Percentiles rank a stretch among this genome's conserved stretches.
Evolutionary conservation across 2,113 vertebrate genomes (phyloP).

Genomic region (Labrus mixtus): DNA sequence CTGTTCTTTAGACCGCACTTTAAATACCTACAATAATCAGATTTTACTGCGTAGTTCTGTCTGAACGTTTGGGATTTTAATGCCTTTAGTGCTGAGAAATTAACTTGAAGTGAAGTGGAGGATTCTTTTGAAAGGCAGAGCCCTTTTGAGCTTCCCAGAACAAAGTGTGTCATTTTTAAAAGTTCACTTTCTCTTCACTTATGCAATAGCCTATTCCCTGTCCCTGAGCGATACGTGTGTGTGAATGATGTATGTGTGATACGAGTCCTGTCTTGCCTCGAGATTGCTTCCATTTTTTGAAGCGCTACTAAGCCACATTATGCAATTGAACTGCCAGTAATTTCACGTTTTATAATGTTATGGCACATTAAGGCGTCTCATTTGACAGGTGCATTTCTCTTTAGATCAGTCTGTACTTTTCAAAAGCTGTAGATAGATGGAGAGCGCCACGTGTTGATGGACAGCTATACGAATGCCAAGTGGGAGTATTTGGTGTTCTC

Average conservation of each 20-base stretch:
- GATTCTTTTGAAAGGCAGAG: not conserved
- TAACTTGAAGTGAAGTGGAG: not conserved
- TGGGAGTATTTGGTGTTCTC: slow-evolving; percentile 33
- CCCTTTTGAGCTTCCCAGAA: not conserved
- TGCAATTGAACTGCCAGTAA: slow-evolving; percentile 24
- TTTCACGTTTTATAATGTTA: slow-evolving; percentile 32
- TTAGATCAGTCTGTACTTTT: slow-evolving; percentile 31
- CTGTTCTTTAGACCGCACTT: no score
- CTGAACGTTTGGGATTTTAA: not conserved
- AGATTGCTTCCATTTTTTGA: slow-evolving; percentile 35
- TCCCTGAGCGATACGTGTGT: slow-evolving; percentile 37
- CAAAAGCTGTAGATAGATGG: not conserved
- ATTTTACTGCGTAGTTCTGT: not conserved
- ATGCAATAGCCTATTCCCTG: slow-evolving; percentile 43
- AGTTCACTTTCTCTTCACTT: slow-evolving; percentile 20
- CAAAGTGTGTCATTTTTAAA: slow-evolving; percentile 5
- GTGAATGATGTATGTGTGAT: slow-evolving; percentile 37
- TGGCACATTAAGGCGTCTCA: slow-evolving; percentile 15
- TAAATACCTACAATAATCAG: no score
- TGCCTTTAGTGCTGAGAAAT: not conserved
- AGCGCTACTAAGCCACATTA: slow-evolving; percentile 7
- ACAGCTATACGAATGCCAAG: slow-evolving; percentile 34
- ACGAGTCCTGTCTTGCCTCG: slow-evolving; percentile 48
- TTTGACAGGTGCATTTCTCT: slow-evolving; percentile 38
- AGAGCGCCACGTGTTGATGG: slow-evolving; percentile 36